A percentile compares a stretch with the other conserved stretches of the same genome.
Evolutionary conservation across 2,113 vertebrate species (phyloP).

Genomic region (Lanius collurio): DNA sequence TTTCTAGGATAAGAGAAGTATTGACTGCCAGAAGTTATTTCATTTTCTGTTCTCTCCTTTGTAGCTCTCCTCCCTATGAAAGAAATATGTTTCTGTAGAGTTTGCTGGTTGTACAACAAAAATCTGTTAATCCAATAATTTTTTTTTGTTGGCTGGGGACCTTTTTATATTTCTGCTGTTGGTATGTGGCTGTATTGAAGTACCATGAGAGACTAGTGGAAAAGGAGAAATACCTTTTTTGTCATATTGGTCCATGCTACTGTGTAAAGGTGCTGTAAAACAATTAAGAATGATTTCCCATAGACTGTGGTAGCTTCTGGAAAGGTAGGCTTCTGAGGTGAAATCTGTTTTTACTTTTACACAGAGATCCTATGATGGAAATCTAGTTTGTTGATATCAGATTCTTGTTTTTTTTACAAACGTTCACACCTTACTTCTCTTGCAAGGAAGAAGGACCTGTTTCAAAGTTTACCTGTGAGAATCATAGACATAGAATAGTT

Average conservation of each 20-base stretch:
- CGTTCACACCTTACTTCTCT: neutral
- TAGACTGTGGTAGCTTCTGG: neutral
- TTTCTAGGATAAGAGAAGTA: neutral
- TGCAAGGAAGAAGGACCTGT: neutral
- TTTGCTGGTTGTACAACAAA: neutral
- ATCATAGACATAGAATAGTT: neutral
- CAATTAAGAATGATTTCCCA: neutral
- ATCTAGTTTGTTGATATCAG: neutral
- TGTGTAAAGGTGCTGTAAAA: neutral
- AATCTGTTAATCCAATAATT: neutral
- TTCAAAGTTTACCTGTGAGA: neutral
- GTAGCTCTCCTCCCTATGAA: neutral
- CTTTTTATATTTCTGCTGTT: neutral
- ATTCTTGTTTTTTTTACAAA: neutral
- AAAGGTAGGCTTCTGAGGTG: neutral
- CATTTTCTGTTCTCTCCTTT: neutral
- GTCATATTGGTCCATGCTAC: neutral
- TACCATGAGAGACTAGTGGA: neutral
- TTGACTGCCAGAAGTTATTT: conserved; percentile 10
- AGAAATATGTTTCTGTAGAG: neutral
- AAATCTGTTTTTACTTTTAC: neutral
- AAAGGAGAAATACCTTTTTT: neutral
- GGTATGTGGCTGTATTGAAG: neutral
- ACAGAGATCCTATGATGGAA: neutral
- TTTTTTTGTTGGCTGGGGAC: neutral